These are phyloP conservation scores for Paguma larvata DNA, from an alignment of 2,797 vertebrate species.

Conservation along the genomic window DNA sequence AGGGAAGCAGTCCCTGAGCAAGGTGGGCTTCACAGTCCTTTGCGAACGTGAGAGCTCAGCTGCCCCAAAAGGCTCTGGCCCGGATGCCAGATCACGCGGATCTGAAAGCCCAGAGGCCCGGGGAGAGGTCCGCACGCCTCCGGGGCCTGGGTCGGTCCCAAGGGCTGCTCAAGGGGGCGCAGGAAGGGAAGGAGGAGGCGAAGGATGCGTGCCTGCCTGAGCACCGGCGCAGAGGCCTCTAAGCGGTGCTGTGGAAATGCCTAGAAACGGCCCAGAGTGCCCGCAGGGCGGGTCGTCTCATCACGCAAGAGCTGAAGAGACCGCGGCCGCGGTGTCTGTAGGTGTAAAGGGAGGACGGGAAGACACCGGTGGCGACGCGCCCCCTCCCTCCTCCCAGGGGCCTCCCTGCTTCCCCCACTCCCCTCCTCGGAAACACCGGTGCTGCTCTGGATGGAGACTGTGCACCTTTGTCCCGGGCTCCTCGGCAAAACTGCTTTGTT, in stretches of 20 bases:
- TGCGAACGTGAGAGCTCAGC: background rate
- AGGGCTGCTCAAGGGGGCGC: background rate
- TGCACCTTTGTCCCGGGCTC: background rate
- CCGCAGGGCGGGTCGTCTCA: background rate
- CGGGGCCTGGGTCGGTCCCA: background rate
- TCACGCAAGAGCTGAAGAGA: background rate
- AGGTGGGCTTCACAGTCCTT: background rate
- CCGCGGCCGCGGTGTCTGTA: background rate
- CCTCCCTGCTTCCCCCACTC: background rate
- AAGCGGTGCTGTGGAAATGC: background rate
- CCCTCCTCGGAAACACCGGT: background rate
- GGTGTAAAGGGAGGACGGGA: background rate
- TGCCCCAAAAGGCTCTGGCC: background rate
- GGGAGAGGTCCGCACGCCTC: background rate
- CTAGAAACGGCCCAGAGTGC: background rate
- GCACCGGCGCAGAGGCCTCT: fast-evolving
- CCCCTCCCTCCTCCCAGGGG: too few species aligned
- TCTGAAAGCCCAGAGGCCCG: background rate
- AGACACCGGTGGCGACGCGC: background rate
- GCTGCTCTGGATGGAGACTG: background rate
- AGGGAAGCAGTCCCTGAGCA: background rate
- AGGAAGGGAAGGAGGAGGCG: background rate
- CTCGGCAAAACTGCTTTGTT: background rate
- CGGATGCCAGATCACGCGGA: background rate
- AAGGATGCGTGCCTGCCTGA: background rate